These are phyloP conservation scores for Drosophila kurseongensis DNA, from an alignment of 1,140 invertebrate species.

Conservation along the genomic window DNA sequence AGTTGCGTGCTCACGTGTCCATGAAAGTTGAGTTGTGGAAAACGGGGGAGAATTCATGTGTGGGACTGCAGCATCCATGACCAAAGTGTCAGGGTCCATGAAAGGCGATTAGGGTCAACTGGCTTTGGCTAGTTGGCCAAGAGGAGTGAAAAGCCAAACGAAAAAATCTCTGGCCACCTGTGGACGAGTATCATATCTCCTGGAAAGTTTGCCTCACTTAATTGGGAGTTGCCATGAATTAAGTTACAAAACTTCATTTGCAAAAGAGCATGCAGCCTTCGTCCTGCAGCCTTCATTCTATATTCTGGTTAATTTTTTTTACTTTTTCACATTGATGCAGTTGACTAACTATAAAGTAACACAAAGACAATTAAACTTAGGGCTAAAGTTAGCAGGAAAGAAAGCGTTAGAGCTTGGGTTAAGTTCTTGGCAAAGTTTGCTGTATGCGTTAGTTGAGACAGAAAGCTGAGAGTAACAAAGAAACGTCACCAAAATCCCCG, in stretches of 20 bases:
- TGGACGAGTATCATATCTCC: constrained; percentile 29
- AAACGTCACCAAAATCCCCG: constrained; percentile 53
- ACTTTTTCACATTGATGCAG: constrained; percentile 60
- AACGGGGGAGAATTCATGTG: constrained; percentile 4
- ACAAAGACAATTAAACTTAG: constrained; percentile 71
- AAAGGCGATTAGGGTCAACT: constrained; percentile 70
- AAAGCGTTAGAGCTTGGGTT: constrained; percentile 46
- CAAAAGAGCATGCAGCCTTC: constrained; percentile 2
- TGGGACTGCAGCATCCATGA: constrained; percentile 43
- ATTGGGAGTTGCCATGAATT: constrained; percentile 23
- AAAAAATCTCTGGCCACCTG: constrained; percentile 49
- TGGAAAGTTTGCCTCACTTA: constrained; percentile 7
- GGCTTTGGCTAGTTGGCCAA: constrained; percentile 51
- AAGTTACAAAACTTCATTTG: constrained; percentile 1
- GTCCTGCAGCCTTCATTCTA: constrained; percentile 7
- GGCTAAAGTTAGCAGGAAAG: constrained; percentile 36
- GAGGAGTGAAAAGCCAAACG: constrained; percentile 13
- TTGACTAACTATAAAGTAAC: constrained; percentile 62
- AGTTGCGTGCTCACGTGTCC: constrained; percentile 59
- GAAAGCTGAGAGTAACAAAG: constrained; percentile 18
- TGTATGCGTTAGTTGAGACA: constrained; percentile 31
- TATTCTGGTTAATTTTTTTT: constrained; percentile 58
- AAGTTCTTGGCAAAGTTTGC: constrained; percentile 49
- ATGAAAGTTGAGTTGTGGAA: constrained; percentile 4
- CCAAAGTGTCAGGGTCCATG: constrained; percentile 71